Conservation (phyloP, 2,888 invertebrate species). For the Caradrina kadenii region DNA sequence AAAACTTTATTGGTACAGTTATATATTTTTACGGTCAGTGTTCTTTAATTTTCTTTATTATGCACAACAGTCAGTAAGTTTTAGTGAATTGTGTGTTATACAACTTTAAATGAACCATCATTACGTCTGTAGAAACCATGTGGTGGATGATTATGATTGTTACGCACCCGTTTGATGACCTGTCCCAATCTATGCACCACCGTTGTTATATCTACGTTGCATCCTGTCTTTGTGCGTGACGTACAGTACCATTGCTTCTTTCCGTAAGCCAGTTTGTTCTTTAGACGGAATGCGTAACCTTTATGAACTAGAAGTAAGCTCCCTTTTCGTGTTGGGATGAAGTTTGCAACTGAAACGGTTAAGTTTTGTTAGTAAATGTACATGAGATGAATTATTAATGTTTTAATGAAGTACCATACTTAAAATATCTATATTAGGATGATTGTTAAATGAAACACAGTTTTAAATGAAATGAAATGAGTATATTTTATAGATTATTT, state of each 20-base stretch:
- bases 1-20: neutral
- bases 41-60: conserved; percentile 3
- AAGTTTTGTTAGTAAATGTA: conserved; percentile 45
- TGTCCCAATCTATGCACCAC: conserved; percentile 75
- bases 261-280: conserved; percentile 85
- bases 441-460: conserved; percentile 28
- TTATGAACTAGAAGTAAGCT: conserved; percentile 82
- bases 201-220: conserved; percentile 84
- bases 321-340: conserved; percentile 84
- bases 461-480: neutral
- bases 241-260: conserved; percentile 88
- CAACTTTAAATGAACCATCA: conserved; percentile 85
- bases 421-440: conserved; percentile 3
- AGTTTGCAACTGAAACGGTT: conserved; percentile 82
- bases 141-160: conserved; percentile 81
- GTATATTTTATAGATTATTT: conserved; percentile 8
- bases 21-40: conserved; percentile 21
- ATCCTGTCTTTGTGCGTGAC: conserved; percentile 82
- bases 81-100: conserved; percentile 62
- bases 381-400: neutral
- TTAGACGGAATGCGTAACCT: conserved; percentile 84
- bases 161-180: conserved; percentile 80
- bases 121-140: conserved; percentile 82
- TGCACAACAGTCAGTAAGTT: conserved; percentile 18
- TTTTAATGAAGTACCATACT: neutral